These are phyloP conservation scores for Plestiodon gilberti DNA, from an alignment of 2,113 vertebrate species.

Conservation along the genomic window DNA sequence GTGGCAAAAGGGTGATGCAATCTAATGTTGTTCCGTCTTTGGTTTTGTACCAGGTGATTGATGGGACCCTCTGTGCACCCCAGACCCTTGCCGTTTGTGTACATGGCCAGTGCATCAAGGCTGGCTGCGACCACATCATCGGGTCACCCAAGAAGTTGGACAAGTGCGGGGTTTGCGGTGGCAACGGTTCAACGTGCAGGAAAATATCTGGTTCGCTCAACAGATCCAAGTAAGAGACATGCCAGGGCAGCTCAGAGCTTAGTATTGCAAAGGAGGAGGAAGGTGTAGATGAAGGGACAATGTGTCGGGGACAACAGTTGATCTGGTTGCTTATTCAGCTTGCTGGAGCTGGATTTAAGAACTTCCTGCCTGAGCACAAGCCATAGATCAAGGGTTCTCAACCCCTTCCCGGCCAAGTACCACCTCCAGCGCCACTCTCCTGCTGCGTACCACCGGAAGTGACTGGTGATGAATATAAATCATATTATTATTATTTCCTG, in stretches of 20 bases:
- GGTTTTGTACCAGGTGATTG: slow-evolving; percentile 82
- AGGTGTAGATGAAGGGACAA: not conserved
- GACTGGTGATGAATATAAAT: too few relatives aligned
- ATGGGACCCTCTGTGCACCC: slow-evolving; percentile 92
- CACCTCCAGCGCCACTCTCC: too few relatives aligned
- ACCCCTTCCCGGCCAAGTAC: too few relatives aligned
- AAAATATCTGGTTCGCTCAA: slow-evolving; percentile 90
- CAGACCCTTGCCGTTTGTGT: slow-evolving; percentile 95
- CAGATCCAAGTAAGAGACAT: slow-evolving; percentile 83
- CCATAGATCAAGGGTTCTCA: not conserved
- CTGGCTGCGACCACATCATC: slow-evolving; percentile 92
- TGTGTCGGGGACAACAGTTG: not conserved
- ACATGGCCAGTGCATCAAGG: slow-evolving; percentile 95
- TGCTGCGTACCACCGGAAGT: too few relatives aligned
- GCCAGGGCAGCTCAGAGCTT: not conserved
- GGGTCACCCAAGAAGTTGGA: slow-evolving; percentile 93
- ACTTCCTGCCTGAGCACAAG: not conserved
- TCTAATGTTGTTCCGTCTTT: rapidly evolving
- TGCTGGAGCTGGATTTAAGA: not conserved
- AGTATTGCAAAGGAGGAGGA: not conserved
- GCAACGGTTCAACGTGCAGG: slow-evolving; percentile 86
- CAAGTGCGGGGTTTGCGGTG: slow-evolving; percentile 93
- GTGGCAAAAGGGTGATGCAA: not conserved
- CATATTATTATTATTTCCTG: too few relatives aligned
- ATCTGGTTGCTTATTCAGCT: not conserved